These are phyloP conservation scores for Amblyjoppa fuscipennis DNA, from an alignment of 2,888 invertebrate genomes.

Conservation along the genomic window DNA sequence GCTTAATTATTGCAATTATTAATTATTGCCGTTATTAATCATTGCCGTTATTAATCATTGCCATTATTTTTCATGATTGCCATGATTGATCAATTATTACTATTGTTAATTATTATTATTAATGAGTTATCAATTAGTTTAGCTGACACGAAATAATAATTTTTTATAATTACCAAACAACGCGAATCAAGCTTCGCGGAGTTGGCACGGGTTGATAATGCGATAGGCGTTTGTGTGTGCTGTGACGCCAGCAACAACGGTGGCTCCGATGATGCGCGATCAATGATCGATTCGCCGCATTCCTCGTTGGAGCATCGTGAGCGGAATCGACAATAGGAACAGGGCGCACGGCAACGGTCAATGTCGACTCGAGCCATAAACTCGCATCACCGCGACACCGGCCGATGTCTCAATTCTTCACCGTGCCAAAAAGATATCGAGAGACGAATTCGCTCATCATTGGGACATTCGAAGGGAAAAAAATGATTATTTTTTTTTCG, in stretches of 20 bases:
- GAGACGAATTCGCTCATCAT: background rate
- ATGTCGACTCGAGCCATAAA: slow-evolving; percentile 45
- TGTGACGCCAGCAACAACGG: slow-evolving; percentile 46
- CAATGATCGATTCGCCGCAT: slow-evolving; percentile 74
- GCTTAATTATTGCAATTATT: background rate
- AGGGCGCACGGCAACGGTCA: slow-evolving; percentile 45
- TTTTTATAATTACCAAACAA: background rate
- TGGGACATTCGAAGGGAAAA: background rate
- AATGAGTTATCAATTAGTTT: no score
- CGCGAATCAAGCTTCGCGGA: background rate
- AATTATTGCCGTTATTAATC: background rate
- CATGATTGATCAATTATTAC: no score
- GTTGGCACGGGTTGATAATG: background rate
- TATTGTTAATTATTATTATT: no score
- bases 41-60: no score
- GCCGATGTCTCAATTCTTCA: slow-evolving; percentile 9
- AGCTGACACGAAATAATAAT: background rate
- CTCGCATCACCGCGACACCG: slow-evolving; percentile 11
- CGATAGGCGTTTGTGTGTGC: slow-evolving; percentile 5
- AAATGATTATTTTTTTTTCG: background rate
- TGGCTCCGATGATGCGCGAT: slow-evolving; percentile 69
- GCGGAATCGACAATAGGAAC: slow-evolving; percentile 69
- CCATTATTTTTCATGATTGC: no score
- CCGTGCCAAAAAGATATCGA: slow-evolving; percentile 1
- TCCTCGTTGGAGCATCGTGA: slow-evolving; percentile 68